Conservation (phyloP, 2,888 invertebrate species). For the Hanleya hanleyi region DNA sequence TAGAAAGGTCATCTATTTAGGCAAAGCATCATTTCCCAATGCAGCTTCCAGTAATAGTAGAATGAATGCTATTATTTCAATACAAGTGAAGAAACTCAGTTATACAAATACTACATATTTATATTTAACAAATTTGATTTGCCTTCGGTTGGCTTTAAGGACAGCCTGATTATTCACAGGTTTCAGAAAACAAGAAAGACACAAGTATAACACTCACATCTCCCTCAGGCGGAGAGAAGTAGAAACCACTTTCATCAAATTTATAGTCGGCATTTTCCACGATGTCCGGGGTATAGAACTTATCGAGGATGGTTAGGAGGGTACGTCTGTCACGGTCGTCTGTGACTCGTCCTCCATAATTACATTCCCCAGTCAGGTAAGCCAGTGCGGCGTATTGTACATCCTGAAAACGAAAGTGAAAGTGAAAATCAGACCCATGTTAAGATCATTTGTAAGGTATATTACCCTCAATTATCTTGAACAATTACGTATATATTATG, state of each 20-base stretch:
- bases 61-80: neutral
- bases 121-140: neutral
- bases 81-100: neutral
- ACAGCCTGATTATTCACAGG: no score
- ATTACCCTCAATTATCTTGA: no score
- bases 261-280: slow-evolving; percentile 64
- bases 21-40: no score
- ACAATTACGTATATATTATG: no score
- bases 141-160: no score
- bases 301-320: slow-evolving; percentile 73
- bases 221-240: slow-evolving; percentile 70
- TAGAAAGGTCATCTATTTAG: no score
- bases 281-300: slow-evolving; percentile 71
- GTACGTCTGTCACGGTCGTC: slow-evolving; percentile 76
- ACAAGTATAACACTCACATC: slow-evolving; percentile 62
- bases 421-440: no score
- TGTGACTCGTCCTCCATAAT: slow-evolving; percentile 76
- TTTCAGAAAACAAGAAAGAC: neutral
- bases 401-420: slow-evolving; percentile 55
- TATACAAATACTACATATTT: neutral
- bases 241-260: slow-evolving; percentile 72
- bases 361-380: slow-evolving; percentile 76
- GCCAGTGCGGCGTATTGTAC: slow-evolving; percentile 74
- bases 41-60: no score
- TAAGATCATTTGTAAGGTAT: no score